Evolutionary conservation across 1,140 invertebrate species (phyloP).

Genomic region (Pseudoatta argentina): DNA sequence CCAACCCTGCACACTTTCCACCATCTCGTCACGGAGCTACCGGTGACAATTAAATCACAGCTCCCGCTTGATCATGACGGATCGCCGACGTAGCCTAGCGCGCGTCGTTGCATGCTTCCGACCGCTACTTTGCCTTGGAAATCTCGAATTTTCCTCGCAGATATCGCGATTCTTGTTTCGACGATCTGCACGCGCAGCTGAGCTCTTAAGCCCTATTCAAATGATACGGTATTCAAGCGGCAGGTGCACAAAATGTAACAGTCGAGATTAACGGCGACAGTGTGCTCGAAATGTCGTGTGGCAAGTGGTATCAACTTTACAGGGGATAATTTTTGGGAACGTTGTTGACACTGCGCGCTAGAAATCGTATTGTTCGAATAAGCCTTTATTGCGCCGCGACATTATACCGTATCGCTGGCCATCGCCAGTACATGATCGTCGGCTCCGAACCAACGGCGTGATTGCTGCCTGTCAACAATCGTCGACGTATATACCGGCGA

Average conservation of each 20-base stretch:
- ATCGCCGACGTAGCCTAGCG: conserved; percentile 76
- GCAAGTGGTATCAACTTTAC: conserved; percentile 27
- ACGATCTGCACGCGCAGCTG: conserved; percentile 37
- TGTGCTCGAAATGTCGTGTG: not conserved
- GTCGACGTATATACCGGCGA: conserved; percentile 59
- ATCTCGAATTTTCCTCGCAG: conserved; percentile 71
- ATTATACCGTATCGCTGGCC: conserved; percentile 64
- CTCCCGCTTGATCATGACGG: conserved; percentile 85
- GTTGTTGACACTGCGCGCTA: not conserved
- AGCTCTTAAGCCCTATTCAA: conserved; percentile 39
- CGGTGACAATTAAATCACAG: conserved; percentile 86
- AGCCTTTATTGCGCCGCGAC: conserved; percentile 28
- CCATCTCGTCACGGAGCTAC: conserved; percentile 68
- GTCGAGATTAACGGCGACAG: conserved; percentile 40
- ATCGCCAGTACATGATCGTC: conserved; percentile 65
- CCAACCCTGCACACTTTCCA: conserved; percentile 45
- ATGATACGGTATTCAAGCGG: not conserved
- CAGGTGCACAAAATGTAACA: not conserved
- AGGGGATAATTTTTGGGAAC: conserved; percentile 3
- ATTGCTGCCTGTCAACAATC: conserved; percentile 75
- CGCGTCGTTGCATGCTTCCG: conserved; percentile 63
- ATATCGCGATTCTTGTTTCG: conserved; percentile 30
- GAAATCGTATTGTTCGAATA: conserved; percentile 12
- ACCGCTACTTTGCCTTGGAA: conserved; percentile 75
- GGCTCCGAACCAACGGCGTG: conserved; percentile 57